Conservation (phyloP, 1,140 invertebrate species). For the Choristoneura fumiferana region DNA sequence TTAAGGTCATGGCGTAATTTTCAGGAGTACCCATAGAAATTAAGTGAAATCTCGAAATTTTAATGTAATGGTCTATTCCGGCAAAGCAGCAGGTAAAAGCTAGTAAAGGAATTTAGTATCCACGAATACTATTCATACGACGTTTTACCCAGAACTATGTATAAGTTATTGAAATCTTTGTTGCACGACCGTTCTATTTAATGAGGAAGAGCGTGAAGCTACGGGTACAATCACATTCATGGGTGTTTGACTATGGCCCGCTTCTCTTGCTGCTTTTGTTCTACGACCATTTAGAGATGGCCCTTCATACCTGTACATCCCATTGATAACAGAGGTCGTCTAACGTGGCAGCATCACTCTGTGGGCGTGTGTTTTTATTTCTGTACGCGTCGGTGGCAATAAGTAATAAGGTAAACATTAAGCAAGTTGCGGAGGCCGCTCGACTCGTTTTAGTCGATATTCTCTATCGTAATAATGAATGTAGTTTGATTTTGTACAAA, state of each 20-base stretch:
- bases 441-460: conserved; percentile 36
- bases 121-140: too few species aligned
- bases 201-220: conserved; percentile 10
- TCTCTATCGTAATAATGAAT: conserved; percentile 19
- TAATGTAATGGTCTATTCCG: too few species aligned
- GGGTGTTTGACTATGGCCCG: conserved; percentile 20
- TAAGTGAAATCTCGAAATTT: too few species aligned
- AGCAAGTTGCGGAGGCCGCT: conserved; percentile 53
- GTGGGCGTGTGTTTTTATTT: conserved; percentile 63
- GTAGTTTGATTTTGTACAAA: neutral
- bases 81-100: too few species aligned
- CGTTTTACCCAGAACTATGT: neutral
- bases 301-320: conserved; percentile 25
- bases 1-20: too few species aligned
- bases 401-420: conserved; percentile 71
- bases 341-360: conserved; percentile 35
- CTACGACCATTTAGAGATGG: conserved; percentile 40
- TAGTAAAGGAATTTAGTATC: too few species aligned
- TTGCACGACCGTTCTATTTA: neutral
- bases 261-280: conserved; percentile 45
- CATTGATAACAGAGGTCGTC: conserved; percentile 36
- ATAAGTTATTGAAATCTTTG: conserved; percentile 6
- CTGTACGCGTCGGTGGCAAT: conserved; percentile 57
- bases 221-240: conserved; percentile 5
- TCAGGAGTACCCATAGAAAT: too few species aligned